Percentiles rank a stretch among this genome's conserved stretches.
phyloP scores from a whole-genome alignment of 1,140 invertebrate species.

The Rhagoletis pomonella region DNA sequence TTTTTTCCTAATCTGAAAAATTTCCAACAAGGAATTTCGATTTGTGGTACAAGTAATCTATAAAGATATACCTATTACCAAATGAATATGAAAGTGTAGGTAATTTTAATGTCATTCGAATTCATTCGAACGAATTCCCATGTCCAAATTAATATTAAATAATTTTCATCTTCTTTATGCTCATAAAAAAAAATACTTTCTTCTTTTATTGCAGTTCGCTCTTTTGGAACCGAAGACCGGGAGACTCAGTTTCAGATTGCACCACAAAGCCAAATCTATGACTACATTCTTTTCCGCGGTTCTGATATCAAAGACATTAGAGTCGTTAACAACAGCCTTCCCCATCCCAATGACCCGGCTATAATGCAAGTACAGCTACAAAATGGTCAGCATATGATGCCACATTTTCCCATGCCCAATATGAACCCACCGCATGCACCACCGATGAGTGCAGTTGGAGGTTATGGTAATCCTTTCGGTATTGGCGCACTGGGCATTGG shows the following conservation, averaged over 20 bases:
- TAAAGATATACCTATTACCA: no score
- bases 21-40: no score
- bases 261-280: slow-evolving; percentile 97
- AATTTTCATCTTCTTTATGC: no score
- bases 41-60: no score
- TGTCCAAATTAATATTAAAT: no score
- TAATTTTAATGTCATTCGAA: no score
- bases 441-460: slow-evolving; percentile 59
- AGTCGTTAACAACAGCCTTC: slow-evolving; percentile 87
- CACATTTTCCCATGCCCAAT: slow-evolving; percentile 69
- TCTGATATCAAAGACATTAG: slow-evolving; percentile 99
- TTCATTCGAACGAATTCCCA: no score
- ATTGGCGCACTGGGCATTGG: slow-evolving; percentile 66
- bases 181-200: neutral
- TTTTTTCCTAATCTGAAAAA: no score
- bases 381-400: slow-evolving; percentile 73
- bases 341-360: slow-evolving; percentile 93
- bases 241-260: slow-evolving; percentile 94
- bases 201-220: slow-evolving; percentile 86
- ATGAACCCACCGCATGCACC: slow-evolving; percentile 64
- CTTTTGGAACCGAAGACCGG: slow-evolving; percentile 98
- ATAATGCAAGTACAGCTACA: slow-evolving; percentile 93
- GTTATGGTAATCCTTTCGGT: slow-evolving; percentile 70
- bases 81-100: no score
- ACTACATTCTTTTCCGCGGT: slow-evolving; percentile 98